A percentile compares a stretch with the other conserved stretches of the same genome.
Conservation (phyloP, 2,888 invertebrate genomes). For the Stegana nigrithorax region DNA sequence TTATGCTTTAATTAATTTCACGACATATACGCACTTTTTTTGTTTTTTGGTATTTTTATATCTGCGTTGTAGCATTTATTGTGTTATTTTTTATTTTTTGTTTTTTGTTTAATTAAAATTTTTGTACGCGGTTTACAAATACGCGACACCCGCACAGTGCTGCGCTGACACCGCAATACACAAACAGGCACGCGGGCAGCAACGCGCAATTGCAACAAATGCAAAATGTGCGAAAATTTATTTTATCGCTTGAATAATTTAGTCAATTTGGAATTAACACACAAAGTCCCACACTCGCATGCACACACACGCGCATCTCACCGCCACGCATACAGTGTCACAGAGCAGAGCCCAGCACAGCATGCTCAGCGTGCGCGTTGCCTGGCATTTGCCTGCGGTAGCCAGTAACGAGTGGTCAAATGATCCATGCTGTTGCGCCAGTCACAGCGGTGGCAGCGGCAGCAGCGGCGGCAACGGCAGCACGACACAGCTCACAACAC, state of each 20-base stretch:
- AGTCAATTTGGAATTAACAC: slow-evolving; percentile 37
- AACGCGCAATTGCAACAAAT: not conserved
- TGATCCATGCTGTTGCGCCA: slow-evolving; percentile 5
- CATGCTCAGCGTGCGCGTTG: not conserved
- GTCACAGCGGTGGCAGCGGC: too few relatives aligned
- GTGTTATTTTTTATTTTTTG: not conserved
- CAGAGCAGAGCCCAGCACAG: slow-evolving; percentile 17
- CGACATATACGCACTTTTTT: not conserved
- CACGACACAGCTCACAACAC: too few relatives aligned
- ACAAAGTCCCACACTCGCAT: too few relatives aligned
- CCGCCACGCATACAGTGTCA: too few relatives aligned
- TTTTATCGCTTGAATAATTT: slow-evolving; percentile 39
- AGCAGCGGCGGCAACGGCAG: too few relatives aligned
- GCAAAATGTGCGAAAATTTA: slow-evolving; percentile 36
- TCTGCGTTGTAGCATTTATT: too few relatives aligned
- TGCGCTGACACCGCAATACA: too few relatives aligned
- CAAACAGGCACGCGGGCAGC: too few relatives aligned
- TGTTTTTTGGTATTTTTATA: too few relatives aligned
- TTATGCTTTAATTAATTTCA: slow-evolving; percentile 16
- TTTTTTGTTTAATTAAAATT: slow-evolving; percentile 14
- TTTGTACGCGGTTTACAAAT: not conserved
- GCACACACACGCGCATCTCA: slow-evolving; percentile 22
- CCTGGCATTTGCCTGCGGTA: not conserved
- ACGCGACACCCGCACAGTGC: not conserved
- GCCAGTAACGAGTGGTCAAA: slow-evolving; percentile 14